Conservation (phyloP, 2,113 vertebrate species). For the Girardinichthys multiradiatus region DNA sequence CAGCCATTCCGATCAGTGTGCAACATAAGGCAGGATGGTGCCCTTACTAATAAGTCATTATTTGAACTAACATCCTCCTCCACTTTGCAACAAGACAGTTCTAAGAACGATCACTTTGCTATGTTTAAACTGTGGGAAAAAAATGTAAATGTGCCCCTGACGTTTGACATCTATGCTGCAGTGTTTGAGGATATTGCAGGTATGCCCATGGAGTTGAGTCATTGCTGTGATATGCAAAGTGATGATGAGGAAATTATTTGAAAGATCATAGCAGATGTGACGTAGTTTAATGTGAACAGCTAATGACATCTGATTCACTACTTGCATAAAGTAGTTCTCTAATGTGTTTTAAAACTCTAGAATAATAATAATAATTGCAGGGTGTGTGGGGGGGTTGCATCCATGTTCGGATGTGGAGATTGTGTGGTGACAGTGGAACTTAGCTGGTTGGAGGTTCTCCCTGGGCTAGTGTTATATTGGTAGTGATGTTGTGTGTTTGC, state of each 20-base stretch:
- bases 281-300: background rate
- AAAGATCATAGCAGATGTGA: background rate
- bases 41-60: constrained; percentile 25
- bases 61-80: constrained; percentile 28
- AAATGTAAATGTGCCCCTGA: constrained; percentile 61
- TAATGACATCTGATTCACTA: background rate
- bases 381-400: too few species aligned
- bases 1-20: constrained; percentile 5
- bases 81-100: constrained; percentile 18
- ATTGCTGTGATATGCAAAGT: constrained; percentile 57
- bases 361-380: too few species aligned
- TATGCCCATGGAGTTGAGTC: constrained; percentile 49
- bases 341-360: background rate
- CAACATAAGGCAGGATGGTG: constrained; percentile 19
- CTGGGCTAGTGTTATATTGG: too few species aligned
- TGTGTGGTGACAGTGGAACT: too few species aligned
- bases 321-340: background rate
- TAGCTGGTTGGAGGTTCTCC: too few species aligned
- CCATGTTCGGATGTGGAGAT: too few species aligned
- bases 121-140: constrained; percentile 56
- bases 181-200: constrained; percentile 78
- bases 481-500: too few species aligned
- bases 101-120: background rate
- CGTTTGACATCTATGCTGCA: constrained; percentile 68
- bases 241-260: constrained; percentile 79